Percentiles rank a stretch among this genome's conserved stretches.
Evolutionary conservation across 1,140 invertebrate species (phyloP).

Genomic region (Drosophila leontia): DNA sequence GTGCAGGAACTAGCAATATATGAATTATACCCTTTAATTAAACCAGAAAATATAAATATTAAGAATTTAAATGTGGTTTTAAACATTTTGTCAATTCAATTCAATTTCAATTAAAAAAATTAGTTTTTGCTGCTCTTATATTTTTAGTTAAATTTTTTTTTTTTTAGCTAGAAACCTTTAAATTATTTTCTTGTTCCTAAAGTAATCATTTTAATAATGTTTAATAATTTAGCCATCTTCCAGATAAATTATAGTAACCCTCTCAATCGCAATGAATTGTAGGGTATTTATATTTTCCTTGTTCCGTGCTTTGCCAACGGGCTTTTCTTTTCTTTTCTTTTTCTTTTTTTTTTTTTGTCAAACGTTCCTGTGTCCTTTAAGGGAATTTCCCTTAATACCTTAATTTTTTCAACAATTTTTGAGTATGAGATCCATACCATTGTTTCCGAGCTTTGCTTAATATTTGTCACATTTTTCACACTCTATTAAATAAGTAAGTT

Average conservation of each 20-base stretch:
- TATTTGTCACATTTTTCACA: background rate
- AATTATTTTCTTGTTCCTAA: background rate
- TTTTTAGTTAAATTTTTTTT: too few relatives aligned
- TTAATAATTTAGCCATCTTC: background rate
- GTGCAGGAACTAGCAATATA: too few relatives aligned
- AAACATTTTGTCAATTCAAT: background rate
- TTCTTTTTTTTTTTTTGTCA: background rate
- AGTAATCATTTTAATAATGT: too few relatives aligned
- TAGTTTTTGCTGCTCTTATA: background rate
- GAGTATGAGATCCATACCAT: background rate
- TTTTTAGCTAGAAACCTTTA: too few relatives aligned
- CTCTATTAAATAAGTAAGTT: background rate
- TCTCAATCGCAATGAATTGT: background rate
- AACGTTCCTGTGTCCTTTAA: background rate
- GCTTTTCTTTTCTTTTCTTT: background rate
- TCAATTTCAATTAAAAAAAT: background rate
- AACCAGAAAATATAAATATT: background rate
- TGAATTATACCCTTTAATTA: background rate
- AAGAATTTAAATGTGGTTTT: background rate
- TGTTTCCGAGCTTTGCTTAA: background rate
- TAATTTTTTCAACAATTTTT: constrained; percentile 2
- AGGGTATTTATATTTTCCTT: constrained; percentile 12
- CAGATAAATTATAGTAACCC: background rate
- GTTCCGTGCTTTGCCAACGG: constrained; percentile 9
- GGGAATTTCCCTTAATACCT: background rate